phyloP scores from a whole-genome alignment of 92 coral and sea anemone species.

The Heteractis magnifica region DNA sequence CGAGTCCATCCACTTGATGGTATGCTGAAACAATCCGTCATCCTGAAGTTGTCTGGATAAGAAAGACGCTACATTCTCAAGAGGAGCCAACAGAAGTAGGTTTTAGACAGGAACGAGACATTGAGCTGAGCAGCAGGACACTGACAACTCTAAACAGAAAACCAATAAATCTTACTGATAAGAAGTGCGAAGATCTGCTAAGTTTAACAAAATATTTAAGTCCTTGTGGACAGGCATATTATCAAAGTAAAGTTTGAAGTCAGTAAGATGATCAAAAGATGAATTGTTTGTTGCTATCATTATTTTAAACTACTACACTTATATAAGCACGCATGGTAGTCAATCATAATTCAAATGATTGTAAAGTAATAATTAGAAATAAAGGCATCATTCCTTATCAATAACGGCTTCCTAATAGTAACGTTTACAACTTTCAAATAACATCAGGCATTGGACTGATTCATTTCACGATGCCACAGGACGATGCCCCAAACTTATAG shows the following conservation, averaged over 20 bases:
- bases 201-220: constrained; percentile 10
- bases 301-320: too few species aligned
- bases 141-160: neutral
- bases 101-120: neutral
- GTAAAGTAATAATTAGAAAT: too few species aligned
- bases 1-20: constrained; percentile 25
- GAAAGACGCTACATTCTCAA: constrained; percentile 14
- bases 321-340: too few species aligned
- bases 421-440: too few species aligned
- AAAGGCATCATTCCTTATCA: too few species aligned
- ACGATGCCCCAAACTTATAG: too few species aligned
- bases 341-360: too few species aligned
- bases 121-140: neutral
- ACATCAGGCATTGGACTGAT: too few species aligned
- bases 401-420: too few species aligned
- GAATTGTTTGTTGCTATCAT: too few species aligned
- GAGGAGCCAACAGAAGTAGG: constrained; percentile 15
- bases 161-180: constrained; percentile 3
- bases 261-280: too few species aligned
- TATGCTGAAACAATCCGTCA: constrained; percentile 2
- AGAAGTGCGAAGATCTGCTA: constrained; percentile 10
- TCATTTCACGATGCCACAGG: too few species aligned
- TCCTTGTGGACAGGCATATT: constrained; percentile 11
- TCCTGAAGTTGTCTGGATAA: constrained; percentile 29
- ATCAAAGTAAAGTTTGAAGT: neutral